Evolutionary conservation across 2,888 invertebrate species (phyloP), one percentile per base, ranked within the genome.

Genomic region (Euproctis similis): DNA sequence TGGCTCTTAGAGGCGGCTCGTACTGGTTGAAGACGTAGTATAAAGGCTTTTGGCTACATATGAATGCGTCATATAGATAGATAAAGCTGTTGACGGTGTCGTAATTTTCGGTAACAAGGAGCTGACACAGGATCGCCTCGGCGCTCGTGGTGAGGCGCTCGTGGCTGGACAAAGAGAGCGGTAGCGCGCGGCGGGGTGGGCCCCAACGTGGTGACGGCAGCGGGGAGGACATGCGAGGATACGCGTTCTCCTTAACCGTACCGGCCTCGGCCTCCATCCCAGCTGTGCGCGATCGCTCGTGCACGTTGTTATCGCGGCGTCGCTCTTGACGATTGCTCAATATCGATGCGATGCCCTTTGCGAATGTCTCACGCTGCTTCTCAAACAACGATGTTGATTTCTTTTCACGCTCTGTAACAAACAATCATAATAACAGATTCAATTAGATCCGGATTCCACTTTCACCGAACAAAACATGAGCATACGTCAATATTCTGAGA

Each of bases 71-170:
- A 71, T 84, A 87, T 50, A 90, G 85, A 46, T 86, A 77, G 53
- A 94, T 80, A 75, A 95, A 93, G 76, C 95, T 94, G 72, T 91
- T 92, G 43, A 95, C 89, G 28, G 95, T 95, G 82, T 96, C 94
- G 75, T 96, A 96, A 78, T 94, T 92, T 66, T 95, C 92, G 55
- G 91, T 90, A 61, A 91, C 91, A 61, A 96, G 87, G 63, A 95
- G 87, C 32, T 88, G 89, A 64, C 94, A 93, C 50, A 95, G 88
- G 53, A 90, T 87, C 55, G 90, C 87, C 84, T 95, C 95, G 66
- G 95, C 91, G 52, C 88, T 87, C 32, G 91, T 89, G 54, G 91
- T 92, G 57, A 95, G 87, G 63, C 90, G 90, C 86, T 94, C 94
- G 77, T 94, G 95, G 47, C 89, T 87, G 65, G 81, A 48, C 75